Conservation (phyloP, 2,797 vertebrate species). For the Sarcoramphus papa region DNA sequence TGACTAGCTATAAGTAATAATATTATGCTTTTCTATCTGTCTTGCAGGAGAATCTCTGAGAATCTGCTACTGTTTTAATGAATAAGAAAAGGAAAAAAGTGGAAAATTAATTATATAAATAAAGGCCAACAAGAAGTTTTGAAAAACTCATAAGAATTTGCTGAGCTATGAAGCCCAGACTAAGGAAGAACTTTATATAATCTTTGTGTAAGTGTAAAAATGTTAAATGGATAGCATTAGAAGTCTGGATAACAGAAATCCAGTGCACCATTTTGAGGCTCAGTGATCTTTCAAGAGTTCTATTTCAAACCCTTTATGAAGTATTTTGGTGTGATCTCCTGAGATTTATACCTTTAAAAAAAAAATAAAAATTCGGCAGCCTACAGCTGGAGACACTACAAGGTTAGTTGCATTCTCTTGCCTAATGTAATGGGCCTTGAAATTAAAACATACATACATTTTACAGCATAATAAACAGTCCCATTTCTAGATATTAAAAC, state of each 20-base stretch:
- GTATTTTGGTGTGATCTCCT: not conserved
- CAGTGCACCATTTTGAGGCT: not conserved
- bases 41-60: not conserved
- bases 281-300: constrained; percentile 14
- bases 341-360: not conserved
- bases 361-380: not conserved
- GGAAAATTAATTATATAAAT: not conserved
- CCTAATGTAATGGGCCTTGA: constrained; percentile 68
- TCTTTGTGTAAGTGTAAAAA: not conserved
- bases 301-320: constrained; percentile 16
- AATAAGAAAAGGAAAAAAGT: not conserved
- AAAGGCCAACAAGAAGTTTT: not conserved
- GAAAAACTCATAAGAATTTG: not conserved
- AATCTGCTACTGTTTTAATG: not conserved
- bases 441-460: constrained; percentile 65
- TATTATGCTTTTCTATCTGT: not conserved
- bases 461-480: constrained; percentile 37
- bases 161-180: not conserved
- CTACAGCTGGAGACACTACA: not conserved
- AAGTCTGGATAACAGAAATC: not conserved
- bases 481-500: constrained; percentile 17
- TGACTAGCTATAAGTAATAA: not conserved
- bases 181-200: not conserved
- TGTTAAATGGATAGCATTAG: not conserved
- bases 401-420: constrained; percentile 7